Evolutionary conservation across 2,888 invertebrate genomes (phyloP), one percentile per base, ranked within the genome.

Genomic region (Ctenicera cuprea): DNA sequence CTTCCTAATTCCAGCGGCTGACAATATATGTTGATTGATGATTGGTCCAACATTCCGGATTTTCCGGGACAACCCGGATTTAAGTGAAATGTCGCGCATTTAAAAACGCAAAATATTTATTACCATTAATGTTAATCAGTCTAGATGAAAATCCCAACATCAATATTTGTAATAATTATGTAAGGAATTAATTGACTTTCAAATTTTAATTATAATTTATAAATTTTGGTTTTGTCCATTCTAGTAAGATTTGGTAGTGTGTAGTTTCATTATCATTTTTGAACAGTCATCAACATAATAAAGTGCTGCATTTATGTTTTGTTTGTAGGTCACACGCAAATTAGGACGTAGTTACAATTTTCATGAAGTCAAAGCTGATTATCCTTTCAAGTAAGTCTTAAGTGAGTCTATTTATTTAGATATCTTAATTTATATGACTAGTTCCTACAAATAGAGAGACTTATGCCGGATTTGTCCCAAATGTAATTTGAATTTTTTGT

Each of bases 11-110:
- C 54, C 54, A 11, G 1, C 12, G 14, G 14, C 54, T 26, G 8
- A 33, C 12, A 54, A 33, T 30, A 54, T 54, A 54, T 11, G 14
- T 26, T 54, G 54, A 54, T 54, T 54, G 16, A 54, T 54, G 54
- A 54, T 54, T 14, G 14, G 30, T 33, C 18, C 20, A 11, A 54
- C 54, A n/a, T 54, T n/a, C 54, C 54, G 54, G 54, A 54, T 54
- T 54, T 54, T 54, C 54, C 54, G 54, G 54, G 54, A 54, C 12
- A 54, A 30, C 54, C 54, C 54, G 54, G 54, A 54, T 33, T 54
- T 22, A 33, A 8, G 48, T 18, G 20, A 48, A 48, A 48, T 48
- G 48, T 48, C 48, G 48, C 48, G 18, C 20, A 54, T 30, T 54
- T 30, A 16, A n/a, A 33, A 16, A 54, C 22, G 30, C 9, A 41